phyloP scores from a whole-genome alignment of 2,888 invertebrate genomes.

The Eueremaeus valkanovi region DNA sequence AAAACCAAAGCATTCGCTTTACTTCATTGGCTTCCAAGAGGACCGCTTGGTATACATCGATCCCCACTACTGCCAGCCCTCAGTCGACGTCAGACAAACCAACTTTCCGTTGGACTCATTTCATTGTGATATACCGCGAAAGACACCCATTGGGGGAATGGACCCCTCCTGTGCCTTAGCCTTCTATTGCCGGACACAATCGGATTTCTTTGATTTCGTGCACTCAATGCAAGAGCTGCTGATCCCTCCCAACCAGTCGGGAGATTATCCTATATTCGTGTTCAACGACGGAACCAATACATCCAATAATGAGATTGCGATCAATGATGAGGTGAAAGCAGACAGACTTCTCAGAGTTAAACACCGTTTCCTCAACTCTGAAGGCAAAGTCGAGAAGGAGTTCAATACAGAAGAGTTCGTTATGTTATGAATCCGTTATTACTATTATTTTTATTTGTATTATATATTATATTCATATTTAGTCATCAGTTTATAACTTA shows the following conservation, averaged over 20 bases:
- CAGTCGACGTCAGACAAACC: constrained; percentile 74
- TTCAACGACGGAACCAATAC: constrained; percentile 63
- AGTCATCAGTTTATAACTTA: constrained; percentile 4
- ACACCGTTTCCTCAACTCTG: constrained; percentile 41
- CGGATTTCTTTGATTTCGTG: constrained; percentile 71
- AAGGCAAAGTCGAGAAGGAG: constrained; percentile 44
- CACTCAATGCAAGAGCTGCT: constrained; percentile 62
- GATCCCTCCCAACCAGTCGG: constrained; percentile 55
- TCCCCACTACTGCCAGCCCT: constrained; percentile 90
- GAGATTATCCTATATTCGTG: constrained; percentile 77
- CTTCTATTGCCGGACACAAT: constrained; percentile 73
- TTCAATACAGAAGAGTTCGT: constrained; percentile 41
- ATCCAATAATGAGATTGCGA: neutral
- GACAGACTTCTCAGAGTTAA: constrained; percentile 38
- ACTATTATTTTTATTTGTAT: neutral
- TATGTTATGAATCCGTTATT: constrained; percentile 32
- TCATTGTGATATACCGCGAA: constrained; percentile 80
- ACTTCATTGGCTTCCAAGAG: constrained; percentile 82
- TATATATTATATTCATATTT: constrained; percentile 2
- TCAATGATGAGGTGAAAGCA: neutral
- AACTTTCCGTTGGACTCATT: constrained; percentile 70
- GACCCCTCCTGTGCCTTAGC: constrained; percentile 89
- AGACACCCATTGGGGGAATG: constrained; percentile 77
- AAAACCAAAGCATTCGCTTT: constrained; percentile 83
- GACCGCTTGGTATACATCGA: constrained; percentile 86